phyloP scores from a whole-genome alignment of 2,888 invertebrate species.

The Gymnosoma rotundatum region DNA sequence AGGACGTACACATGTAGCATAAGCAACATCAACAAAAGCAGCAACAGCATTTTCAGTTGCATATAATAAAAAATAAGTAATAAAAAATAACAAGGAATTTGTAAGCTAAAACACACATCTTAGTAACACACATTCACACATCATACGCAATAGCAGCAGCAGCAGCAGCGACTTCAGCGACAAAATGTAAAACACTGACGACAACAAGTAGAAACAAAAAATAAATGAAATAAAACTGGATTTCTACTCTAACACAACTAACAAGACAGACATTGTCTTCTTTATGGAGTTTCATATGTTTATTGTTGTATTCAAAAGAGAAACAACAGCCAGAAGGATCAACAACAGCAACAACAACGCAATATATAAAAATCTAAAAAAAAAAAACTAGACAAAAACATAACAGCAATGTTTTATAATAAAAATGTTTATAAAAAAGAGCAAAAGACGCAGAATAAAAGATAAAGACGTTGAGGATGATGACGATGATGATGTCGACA shows the following conservation, averaged over 20 bases:
- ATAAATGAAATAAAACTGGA: slow-evolving; percentile 45
- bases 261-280: background rate
- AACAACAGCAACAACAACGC: slow-evolving; percentile 1
- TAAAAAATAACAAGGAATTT: slow-evolving; percentile 34
- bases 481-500: background rate
- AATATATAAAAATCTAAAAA: slow-evolving; percentile 13
- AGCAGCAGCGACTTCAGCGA: slow-evolving; percentile 14
- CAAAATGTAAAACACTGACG: slow-evolving; percentile 25
- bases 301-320: slow-evolving; percentile 6
- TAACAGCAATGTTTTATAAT: no score
- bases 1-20: slow-evolving; percentile 61
- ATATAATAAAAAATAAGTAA: slow-evolving; percentile 11
- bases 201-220: background rate
- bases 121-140: slow-evolving; percentile 46
- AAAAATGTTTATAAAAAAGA: background rate
- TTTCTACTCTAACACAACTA: slow-evolving; percentile 25
- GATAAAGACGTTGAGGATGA: slow-evolving; percentile 8
- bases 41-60: slow-evolving; percentile 23
- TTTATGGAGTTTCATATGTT: slow-evolving; percentile 45
- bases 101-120: slow-evolving; percentile 49
- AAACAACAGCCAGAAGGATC: background rate
- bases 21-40: slow-evolving; percentile 40
- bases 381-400: slow-evolving; percentile 40
- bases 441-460: background rate
- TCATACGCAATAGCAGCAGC: background rate